Percentiles rank a stretch among this genome's conserved stretches.
These are phyloP conservation scores for Andrena hattorfiana DNA, from an alignment of 2,888 invertebrate species.

Conservation along the genomic window DNA sequence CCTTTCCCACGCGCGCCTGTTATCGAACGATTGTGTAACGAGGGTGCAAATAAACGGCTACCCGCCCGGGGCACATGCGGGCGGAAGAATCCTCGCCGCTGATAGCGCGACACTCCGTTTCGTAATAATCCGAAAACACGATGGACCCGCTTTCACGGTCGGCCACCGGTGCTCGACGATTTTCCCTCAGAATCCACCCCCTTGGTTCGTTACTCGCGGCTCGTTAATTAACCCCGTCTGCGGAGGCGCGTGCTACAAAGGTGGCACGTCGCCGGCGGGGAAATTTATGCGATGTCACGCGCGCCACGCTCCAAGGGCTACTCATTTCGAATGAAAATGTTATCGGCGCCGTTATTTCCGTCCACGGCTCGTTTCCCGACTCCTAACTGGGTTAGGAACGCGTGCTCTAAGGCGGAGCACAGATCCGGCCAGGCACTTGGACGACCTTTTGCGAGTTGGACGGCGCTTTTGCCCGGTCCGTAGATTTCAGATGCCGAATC, in stretches of 20 bases:
- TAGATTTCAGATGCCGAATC: slow-evolving; percentile 22
- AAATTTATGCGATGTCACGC: slow-evolving; percentile 49
- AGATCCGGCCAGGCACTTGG: not conserved
- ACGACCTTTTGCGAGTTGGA: not conserved
- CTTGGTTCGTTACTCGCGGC: not conserved
- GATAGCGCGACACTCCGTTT: slow-evolving; percentile 27
- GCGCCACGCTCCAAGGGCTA: slow-evolving; percentile 22
- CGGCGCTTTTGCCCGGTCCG: not conserved
- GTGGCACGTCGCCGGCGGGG: not conserved
- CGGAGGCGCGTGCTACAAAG: not conserved
- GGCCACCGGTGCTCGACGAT: not conserved
- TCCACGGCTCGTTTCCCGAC: slow-evolving; percentile 27
- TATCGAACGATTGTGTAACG: slow-evolving; percentile 54
- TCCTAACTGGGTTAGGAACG: slow-evolving; percentile 25
- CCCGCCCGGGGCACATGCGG: slow-evolving; percentile 33
- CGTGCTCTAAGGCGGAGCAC: not conserved
- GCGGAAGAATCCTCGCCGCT: slow-evolving; percentile 14
- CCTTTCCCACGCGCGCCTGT: slow-evolving; percentile 52
- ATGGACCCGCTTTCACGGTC: not conserved
- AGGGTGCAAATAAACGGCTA: slow-evolving; percentile 29
- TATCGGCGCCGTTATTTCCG: slow-evolving; percentile 44
- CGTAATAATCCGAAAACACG: slow-evolving; percentile 19
- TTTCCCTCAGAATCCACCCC: not conserved
- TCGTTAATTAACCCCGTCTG: slow-evolving; percentile 21
- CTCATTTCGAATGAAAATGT: slow-evolving; percentile 49